Evolutionary conservation across 2,113 vertebrate genomes (phyloP).

Genomic region (Scortum barcoo): DNA sequence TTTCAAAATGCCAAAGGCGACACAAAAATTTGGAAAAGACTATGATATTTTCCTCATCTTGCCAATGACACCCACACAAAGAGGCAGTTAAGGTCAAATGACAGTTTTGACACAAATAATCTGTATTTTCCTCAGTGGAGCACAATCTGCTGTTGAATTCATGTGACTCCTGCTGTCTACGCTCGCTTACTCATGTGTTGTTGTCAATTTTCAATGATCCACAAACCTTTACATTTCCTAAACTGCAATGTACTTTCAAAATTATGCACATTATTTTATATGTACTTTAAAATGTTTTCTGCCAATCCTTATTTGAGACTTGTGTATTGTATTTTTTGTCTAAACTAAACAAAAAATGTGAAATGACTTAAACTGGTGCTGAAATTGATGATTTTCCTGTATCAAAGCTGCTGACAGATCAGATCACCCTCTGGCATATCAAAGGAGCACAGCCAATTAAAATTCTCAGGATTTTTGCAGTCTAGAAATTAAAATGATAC

Average conservation of each 20-base stretch:
- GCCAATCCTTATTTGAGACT: background rate
- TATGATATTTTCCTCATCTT: slow-evolving; percentile 8
- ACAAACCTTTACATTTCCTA: background rate
- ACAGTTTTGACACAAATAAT: slow-evolving; percentile 14
- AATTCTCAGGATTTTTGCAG: background rate
- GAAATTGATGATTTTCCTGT: background rate
- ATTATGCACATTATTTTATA: background rate
- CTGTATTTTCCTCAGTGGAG: background rate
- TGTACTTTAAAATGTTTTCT: background rate
- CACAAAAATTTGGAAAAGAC: slow-evolving; percentile 4
- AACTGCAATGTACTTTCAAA: background rate
- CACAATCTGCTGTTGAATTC: background rate
- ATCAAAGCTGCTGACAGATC: slow-evolving; percentile 12
- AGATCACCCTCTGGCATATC: slow-evolving; percentile 3
- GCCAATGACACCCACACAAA: slow-evolving; percentile 34
- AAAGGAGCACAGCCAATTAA: background rate
- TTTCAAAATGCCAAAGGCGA: slow-evolving; percentile 39
- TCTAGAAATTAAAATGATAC: background rate
- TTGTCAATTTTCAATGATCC: background rate
- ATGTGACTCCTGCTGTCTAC: background rate
- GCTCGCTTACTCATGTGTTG: no score
- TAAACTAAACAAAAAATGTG: background rate
- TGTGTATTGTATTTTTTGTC: background rate
- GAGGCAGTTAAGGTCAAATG: slow-evolving; percentile 35
- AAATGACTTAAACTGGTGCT: no score